Conservation (phyloP, 2,888 invertebrate genomes). For the Exephanes ischioxanthus region DNA sequence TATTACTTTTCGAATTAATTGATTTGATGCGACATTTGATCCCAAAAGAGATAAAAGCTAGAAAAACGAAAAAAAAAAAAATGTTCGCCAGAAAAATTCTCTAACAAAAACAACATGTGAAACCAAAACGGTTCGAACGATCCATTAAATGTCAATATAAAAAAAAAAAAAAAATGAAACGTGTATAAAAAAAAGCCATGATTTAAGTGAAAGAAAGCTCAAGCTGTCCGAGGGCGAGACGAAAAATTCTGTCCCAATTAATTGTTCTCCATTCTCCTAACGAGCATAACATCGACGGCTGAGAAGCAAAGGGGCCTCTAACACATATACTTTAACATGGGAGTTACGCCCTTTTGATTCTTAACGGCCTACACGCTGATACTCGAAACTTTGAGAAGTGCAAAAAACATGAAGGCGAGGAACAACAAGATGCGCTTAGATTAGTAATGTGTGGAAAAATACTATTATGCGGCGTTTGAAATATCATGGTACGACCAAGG, state of each 20-base stretch:
- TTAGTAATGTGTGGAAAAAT: conserved; percentile 7
- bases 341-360: background rate
- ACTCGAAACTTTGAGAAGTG: background rate
- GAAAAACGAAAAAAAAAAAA: background rate
- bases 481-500: conserved; percentile 19
- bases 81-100: background rate
- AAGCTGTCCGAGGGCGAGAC: background rate
- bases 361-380: background rate
- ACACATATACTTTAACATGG: background rate
- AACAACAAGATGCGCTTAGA: conserved; percentile 10
- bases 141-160: background rate
- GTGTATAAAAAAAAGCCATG: background rate
- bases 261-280: background rate
- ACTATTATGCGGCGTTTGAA: background rate
- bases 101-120: background rate
- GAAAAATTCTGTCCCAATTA: background rate
- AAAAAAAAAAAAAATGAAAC: background rate
- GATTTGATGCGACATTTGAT: background rate
- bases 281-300: background rate
- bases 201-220: background rate
- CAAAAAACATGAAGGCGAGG: conserved; percentile 20
- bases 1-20: background rate
- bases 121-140: background rate
- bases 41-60: background rate
- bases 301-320: background rate